Evolutionary conservation across 2,888 invertebrate genomes (phyloP), one percentile per base, ranked within the genome.

Genomic region (Drosophila villosipedis): DNA sequence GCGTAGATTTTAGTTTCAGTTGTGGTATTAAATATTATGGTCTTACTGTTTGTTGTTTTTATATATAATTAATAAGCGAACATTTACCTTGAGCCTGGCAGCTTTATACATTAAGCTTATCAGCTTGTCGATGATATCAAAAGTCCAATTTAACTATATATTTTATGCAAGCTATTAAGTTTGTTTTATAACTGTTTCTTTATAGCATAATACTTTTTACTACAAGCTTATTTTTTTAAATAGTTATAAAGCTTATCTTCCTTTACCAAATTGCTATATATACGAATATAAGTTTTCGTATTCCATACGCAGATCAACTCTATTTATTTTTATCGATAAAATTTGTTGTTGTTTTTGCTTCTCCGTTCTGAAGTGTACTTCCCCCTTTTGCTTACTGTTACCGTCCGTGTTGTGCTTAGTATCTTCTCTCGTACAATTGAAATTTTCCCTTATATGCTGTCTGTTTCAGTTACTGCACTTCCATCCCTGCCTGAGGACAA

Each of bases 381-480:
- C 25, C 2, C 12, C 6, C n/a, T 12, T 28, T 28, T 25, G 22
- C 33, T 19, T 68, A 19, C 6, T 61, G 22, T 50, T 12, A n/a
- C 39, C 53, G 39, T 61, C 43, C 31, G 25, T 39, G n/a, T n/a
- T 60, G 25, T 35, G 16, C 22, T 61, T 12, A 59, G n/a, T 25
- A 49, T 57, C 52, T 71, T 54, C 59, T 75, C 52, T 43, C 22
- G 30, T 47, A 54, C 67, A 74, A 78, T 73, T 78, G 82, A 73
- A 86, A 82, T 82, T 80, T 73, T 80, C 82, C 78, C 84, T 84
- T 82, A 82, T 80, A 31, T 59, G 65, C 63, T 61, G 58, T 70
- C 58, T 68, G 66, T 54, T 49, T 58, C 12, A 69, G 62, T 52
- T 60, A 37, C 33, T 59, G 22, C 62, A 12, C 35, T 50, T 39